Conservation (phyloP, 2,113 vertebrate genomes). For the Pardalotus punctatus region DNA sequence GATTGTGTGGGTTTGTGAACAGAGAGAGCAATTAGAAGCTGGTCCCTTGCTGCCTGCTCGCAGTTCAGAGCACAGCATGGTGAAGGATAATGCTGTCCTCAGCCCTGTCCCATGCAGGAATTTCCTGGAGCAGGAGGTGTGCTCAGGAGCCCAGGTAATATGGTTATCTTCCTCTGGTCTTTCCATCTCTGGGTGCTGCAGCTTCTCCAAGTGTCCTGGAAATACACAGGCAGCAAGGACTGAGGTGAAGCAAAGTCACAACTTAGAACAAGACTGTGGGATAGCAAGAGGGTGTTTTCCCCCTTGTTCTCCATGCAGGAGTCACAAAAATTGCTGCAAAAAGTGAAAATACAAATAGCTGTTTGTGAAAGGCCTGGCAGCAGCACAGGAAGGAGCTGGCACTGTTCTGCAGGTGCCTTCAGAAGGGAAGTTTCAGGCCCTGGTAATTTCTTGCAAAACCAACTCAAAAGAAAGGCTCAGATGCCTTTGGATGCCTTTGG, state of each 20-base stretch:
- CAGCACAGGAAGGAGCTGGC: rapidly evolving
- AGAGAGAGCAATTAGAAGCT: neutral
- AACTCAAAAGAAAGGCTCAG: neutral
- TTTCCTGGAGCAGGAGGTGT: neutral
- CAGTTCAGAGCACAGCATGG: neutral
- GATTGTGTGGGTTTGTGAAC: neutral
- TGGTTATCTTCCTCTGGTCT: neutral
- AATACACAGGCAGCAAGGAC: neutral
- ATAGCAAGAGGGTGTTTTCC: neutral
- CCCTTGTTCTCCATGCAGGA: neutral
- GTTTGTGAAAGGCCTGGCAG: neutral
- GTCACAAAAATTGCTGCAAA: neutral
- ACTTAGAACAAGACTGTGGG: neutral
- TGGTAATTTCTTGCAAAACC: neutral
- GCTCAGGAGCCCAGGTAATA: neutral
- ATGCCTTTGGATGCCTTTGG: neutral
- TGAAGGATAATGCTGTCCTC: neutral
- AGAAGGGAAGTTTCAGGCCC: neutral
- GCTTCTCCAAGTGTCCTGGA: neutral
- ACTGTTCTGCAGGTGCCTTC: rapidly evolving
- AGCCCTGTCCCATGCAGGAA: neutral
- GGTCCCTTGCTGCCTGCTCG: neutral
- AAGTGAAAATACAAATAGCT: neutral
- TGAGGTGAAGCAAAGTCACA: neutral
- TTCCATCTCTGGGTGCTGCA: neutral